Base-by-base conservation (phyloP, 2,113 vertebrate species). In the Zapornia atra region DNA sequence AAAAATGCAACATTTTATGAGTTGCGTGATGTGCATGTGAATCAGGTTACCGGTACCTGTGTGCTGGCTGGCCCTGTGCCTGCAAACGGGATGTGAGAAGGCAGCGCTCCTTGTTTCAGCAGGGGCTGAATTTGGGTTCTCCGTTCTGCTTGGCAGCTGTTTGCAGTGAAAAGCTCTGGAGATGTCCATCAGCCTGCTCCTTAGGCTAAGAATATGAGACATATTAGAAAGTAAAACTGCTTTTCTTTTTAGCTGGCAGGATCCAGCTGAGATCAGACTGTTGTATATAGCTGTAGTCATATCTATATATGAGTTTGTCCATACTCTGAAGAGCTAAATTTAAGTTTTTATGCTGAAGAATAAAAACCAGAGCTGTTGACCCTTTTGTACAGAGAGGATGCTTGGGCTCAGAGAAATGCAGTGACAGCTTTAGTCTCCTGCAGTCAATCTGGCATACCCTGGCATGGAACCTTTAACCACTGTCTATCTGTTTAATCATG, bases 51-150 rank as follows among this genome's bases (percentile, higher is more conserved):
- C 1, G 1, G 26, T 6, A 15, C 16, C 19, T 17, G 42, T 10
- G 66, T 17, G 61, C 50, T 34, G 51, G 15, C 66, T 44, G 63
- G 33, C 38, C 26, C 12, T n/a, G 40, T 42, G 24, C n/a, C 61
- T n/a, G 33, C 44, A 4, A 4, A 5, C 0, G 2, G 54, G 60
- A 4, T 7, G 8, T 6, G 1, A 5, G 72, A 8, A 42, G 15
- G n/a, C 36, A n/a, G 34, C 65, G 51, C 22, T 21, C 17, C 44
- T 68, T 4, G 1, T 15, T 6, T 12, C 40, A 6, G 31, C 0
- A 0, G 14, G 14, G 1, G 28, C 21, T 15, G 25, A 3, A 1
- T 54, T 36, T n/a, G 29, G 17, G 26, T 60, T 54, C 46, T 57
- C 15, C 51, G 22, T 14, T 73, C 31, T 63, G 56, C 59, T 19